Evolutionary conservation across 1,140 invertebrate genomes (phyloP).

Genomic region (Acromyrmex echinatior): DNA sequence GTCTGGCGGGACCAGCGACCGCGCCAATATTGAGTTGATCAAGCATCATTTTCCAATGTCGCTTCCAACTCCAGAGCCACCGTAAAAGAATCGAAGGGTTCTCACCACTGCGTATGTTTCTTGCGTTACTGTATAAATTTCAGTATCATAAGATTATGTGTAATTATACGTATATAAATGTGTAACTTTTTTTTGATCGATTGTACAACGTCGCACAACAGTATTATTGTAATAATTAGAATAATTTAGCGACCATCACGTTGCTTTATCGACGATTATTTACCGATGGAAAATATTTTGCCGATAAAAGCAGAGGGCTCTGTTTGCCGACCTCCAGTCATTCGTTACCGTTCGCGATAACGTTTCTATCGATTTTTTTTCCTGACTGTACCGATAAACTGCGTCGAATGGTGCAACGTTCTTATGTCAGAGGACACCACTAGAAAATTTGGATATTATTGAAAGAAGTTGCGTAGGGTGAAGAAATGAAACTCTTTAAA

Average conservation of each 20-base stretch:
- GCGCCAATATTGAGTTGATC: conserved; percentile 30
- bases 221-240: neutral
- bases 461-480: neutral
- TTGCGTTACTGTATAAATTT: neutral
- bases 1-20: conserved; percentile 22
- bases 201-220: neutral
- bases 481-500: neutral
- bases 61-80: neutral
- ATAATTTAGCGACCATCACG: neutral
- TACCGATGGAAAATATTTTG: conserved; percentile 22
- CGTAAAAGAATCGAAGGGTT: neutral
- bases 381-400: conserved; percentile 33
- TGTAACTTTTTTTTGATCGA: neutral
- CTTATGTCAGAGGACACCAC: conserved; percentile 67
- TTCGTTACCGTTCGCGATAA: conserved; percentile 28
- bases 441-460: neutral
- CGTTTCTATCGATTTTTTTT: conserved; percentile 56
- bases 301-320: neutral
- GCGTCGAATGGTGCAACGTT: conserved; percentile 1
- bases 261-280: conserved; percentile 6
- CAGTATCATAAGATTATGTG: neutral
- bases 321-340: conserved; percentile 2
- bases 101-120: neutral
- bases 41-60: conserved; percentile 8
- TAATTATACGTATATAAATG: neutral